These are phyloP conservation scores for Tipula lateralis DNA, from an alignment of 2,888 invertebrate species.

Conservation along the genomic window DNA sequence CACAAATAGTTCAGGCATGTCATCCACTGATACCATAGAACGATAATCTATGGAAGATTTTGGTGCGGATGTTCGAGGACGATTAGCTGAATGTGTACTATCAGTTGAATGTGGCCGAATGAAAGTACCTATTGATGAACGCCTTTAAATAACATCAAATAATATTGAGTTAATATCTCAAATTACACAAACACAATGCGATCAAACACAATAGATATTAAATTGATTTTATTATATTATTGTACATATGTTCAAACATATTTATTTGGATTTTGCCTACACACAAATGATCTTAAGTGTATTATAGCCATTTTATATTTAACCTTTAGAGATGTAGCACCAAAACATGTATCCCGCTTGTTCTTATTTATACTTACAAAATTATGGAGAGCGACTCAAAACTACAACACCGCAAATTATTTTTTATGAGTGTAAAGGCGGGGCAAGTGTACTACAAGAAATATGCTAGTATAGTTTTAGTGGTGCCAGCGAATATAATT, in stretches of 20 bases:
- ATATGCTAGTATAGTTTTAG: too few species aligned
- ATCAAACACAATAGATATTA: neutral
- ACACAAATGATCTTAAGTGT: neutral
- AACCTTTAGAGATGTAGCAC: neutral
- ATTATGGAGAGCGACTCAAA: neutral
- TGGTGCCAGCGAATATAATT: too few species aligned
- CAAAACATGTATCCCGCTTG: too few species aligned
- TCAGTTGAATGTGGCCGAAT: constrained; percentile 70
- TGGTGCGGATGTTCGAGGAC: constrained; percentile 57
- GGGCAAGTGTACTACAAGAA: too few species aligned
- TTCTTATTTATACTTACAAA: neutral
- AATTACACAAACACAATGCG: neutral
- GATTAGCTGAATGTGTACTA: constrained; percentile 53
- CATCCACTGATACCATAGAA: constrained; percentile 90
- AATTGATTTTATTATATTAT: neutral
- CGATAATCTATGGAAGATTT: constrained; percentile 84
- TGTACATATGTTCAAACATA: too few species aligned
- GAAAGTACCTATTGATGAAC: constrained; percentile 81
- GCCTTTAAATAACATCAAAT: constrained; percentile 51
- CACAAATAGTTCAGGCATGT: constrained; percentile 91
- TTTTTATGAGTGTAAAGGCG: neutral
- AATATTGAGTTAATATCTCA: neutral
- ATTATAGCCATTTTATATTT: neutral
- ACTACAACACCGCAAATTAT: neutral
- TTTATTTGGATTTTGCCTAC: neutral